Evolutionary conservation across 1,140 invertebrate genomes (phyloP), one percentile per base, ranked within the genome.

Genomic region (Calliopsis andreniformis): DNA sequence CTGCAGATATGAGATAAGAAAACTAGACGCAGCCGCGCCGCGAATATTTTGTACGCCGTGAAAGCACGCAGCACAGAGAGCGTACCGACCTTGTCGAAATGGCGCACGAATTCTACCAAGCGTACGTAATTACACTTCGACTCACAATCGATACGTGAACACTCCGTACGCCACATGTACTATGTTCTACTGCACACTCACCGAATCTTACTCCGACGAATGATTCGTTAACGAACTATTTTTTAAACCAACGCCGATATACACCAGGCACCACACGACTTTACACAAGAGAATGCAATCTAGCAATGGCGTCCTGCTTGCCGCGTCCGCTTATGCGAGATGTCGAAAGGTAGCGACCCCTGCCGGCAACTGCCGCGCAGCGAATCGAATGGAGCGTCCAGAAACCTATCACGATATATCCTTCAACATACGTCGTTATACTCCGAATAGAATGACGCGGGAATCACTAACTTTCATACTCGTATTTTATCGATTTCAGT

Each of bases 231-330:
- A 68, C n/a, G 6, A 47, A 78, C 18, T 1, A 71, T 12, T 55
- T 45, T 5, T 16, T 6, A 56, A n/a, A 45, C 49, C 45, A 32
- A 67, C n/a, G 35, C 61, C 32, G n/a, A n/a, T 39, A 25, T 30
- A 59, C 35, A 20, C 14, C 7, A 12, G 18, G 18, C 18, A 56
- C 43, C 51, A 35, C 35, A 16, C 58, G 43, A 70, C 45, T 51
- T 47, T 49, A 28, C 49, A 70, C 64, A 53, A 56, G 20, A 47
- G 51, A 81, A 82, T 43, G 59, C 58, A 62, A 79, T 39, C 32
- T 62, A 79, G 47, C 39, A 82, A 82, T 82, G 81, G 80, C 81
- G 81, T 79, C 80, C 35, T 51, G 39, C 49, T 77, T 53, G 59
- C 61, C 66, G 81, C 80, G 76, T 75, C 39, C 66, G 78, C 42